A percentile compares a stretch with the other conserved stretches of the same genome.
phyloP scores from a whole-genome alignment of 2,797 vertebrate species.

The Aselliscus stoliczkanus region DNA sequence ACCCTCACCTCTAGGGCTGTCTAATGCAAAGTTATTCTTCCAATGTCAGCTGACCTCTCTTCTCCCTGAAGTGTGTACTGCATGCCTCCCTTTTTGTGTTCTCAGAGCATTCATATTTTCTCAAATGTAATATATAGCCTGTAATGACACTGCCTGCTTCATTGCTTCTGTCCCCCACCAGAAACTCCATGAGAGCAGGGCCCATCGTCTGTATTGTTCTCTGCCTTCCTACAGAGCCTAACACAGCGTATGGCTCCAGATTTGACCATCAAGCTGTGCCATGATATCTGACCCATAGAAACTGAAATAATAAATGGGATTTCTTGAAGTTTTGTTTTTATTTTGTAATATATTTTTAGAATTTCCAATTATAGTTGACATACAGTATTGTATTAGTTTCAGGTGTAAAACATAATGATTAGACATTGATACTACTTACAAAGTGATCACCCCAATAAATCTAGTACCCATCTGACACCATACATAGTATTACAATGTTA shows the following conservation, averaged over 20 bases:
- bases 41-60: background rate
- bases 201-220: background rate
- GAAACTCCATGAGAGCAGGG: background rate
- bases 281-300: background rate
- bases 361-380: too few relatives aligned
- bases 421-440: too few relatives aligned
- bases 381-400: too few relatives aligned
- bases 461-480: too few relatives aligned
- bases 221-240: background rate
- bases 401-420: too few relatives aligned
- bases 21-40: background rate
- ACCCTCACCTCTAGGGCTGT: background rate
- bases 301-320: background rate
- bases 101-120: background rate
- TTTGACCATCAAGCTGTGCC: background rate
- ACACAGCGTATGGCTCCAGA: background rate
- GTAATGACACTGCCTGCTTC: background rate
- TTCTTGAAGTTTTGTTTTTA: too few relatives aligned
- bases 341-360: too few relatives aligned
- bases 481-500: too few relatives aligned
- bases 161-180: background rate
- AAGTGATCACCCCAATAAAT: too few relatives aligned
- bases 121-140: background rate
- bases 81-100: background rate
- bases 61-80: background rate